phyloP scores from a whole-genome alignment of 1,140 invertebrate genomes.

The Dryas iulia region DNA sequence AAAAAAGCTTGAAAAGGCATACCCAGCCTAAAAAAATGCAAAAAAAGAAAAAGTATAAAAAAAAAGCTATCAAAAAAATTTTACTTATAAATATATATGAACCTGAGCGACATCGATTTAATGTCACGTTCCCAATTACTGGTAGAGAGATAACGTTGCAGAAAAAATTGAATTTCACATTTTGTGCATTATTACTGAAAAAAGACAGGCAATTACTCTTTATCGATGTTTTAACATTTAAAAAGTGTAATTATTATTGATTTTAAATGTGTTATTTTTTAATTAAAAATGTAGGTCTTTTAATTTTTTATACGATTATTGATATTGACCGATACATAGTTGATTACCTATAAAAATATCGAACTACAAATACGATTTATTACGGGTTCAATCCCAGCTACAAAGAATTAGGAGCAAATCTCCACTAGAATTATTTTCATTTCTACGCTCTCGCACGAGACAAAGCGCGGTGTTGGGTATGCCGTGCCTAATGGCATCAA shows the following conservation, averaged over 20 bases:
- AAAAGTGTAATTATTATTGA: neutral
- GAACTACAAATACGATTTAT: no score
- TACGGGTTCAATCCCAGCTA: no score
- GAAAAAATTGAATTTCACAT: slow-evolving; percentile 19
- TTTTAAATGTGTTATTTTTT: neutral
- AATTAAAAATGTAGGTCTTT: no score
- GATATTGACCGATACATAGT: no score
- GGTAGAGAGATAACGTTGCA: slow-evolving; percentile 10
- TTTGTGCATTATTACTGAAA: slow-evolving; percentile 23
- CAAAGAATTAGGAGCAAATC: no score
- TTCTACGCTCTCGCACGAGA: no score
- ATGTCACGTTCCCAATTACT: slow-evolving; percentile 30
- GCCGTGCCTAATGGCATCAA: no score
- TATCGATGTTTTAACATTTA: neutral
- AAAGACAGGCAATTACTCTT: slow-evolving; percentile 15
- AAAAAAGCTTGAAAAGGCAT: no score
- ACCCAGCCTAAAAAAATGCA: neutral
- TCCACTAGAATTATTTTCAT: no score
- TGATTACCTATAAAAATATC: no score
- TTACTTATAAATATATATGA: slow-evolving; percentile 15
- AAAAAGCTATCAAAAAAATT: neutral
- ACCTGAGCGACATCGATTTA: slow-evolving; percentile 8
- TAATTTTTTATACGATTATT: no score
- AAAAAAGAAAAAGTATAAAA: neutral
- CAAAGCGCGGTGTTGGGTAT: no score